Percentiles rank a stretch among this genome's conserved stretches.
phyloP scores from a whole-genome alignment of 2,113 vertebrate species.

The Neofelis nebulosa region DNA sequence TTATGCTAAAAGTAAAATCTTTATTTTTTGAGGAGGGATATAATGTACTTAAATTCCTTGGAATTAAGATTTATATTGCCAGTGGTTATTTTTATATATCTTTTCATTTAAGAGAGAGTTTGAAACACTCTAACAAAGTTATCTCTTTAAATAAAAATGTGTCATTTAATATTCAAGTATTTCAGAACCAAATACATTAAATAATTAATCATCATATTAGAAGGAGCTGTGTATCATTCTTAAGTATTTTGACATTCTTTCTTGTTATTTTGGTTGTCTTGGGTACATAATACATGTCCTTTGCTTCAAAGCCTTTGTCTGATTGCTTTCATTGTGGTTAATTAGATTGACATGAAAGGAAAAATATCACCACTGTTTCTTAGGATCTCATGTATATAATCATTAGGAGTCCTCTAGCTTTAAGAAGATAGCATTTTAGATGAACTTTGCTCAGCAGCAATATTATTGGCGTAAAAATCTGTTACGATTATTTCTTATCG shows the following conservation, averaged over 20 bases:
- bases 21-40: background rate
- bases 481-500: background rate
- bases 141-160: background rate
- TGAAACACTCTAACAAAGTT: background rate
- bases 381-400: background rate
- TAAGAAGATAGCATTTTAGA: background rate
- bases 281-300: background rate
- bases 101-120: background rate
- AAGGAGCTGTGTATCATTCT: background rate
- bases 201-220: background rate
- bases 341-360: background rate
- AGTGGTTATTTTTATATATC: background rate
- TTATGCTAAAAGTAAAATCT: background rate
- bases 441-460: background rate
- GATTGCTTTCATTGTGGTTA: background rate
- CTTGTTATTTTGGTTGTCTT: background rate
- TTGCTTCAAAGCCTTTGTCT: background rate
- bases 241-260: background rate
- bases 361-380: background rate
- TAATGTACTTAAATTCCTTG: background rate
- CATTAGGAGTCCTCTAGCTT: background rate
- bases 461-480: background rate
- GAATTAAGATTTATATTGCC: background rate
- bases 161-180: background rate
- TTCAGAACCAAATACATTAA: background rate